Evolutionary conservation across 2,113 vertebrate species (phyloP).

Genomic region (Prietella phreatophila): DNA sequence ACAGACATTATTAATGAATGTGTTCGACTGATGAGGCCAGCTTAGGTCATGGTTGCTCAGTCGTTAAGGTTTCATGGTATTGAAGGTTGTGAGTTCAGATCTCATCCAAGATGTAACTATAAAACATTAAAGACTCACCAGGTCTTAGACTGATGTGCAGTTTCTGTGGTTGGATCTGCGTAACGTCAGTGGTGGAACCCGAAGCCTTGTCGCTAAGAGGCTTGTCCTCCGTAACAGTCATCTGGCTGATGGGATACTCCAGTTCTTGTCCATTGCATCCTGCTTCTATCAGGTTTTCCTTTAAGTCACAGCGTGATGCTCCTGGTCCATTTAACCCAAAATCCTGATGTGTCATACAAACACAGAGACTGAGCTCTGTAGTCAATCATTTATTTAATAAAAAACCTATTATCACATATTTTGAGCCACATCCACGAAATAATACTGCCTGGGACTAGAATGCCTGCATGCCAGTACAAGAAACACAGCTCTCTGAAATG

Average conservation of each 20-base stretch:
- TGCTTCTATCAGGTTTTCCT: constrained; percentile 70
- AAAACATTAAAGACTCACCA: constrained; percentile 68
- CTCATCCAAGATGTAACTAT: neutral
- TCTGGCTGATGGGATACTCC: constrained; percentile 80
- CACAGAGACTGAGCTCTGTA: neutral
- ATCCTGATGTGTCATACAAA: constrained; percentile 60
- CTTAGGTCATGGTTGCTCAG: too few species aligned
- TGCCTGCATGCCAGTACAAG: neutral
- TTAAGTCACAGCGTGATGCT: constrained; percentile 82
- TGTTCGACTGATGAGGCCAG: neutral
- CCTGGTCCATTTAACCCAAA: constrained; percentile 63
- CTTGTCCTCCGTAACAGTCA: constrained; percentile 70
- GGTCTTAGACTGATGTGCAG: constrained; percentile 84
- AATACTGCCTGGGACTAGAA: neutral
- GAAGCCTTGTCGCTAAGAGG: constrained; percentile 88
- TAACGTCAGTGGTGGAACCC: constrained; percentile 74
- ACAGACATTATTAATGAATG: neutral
- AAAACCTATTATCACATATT: neutral
- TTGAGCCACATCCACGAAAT: neutral
- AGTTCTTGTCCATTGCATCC: constrained; percentile 72
- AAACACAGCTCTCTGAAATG: neutral
- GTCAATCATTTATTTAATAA: neutral
- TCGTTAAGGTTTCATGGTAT: neutral
- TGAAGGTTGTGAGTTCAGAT: neutral
- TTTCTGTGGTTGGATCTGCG: constrained; percentile 91